These are phyloP conservation scores for Heliconius erato DNA, from an alignment of 2,888 invertebrate species.

Conservation along the genomic window DNA sequence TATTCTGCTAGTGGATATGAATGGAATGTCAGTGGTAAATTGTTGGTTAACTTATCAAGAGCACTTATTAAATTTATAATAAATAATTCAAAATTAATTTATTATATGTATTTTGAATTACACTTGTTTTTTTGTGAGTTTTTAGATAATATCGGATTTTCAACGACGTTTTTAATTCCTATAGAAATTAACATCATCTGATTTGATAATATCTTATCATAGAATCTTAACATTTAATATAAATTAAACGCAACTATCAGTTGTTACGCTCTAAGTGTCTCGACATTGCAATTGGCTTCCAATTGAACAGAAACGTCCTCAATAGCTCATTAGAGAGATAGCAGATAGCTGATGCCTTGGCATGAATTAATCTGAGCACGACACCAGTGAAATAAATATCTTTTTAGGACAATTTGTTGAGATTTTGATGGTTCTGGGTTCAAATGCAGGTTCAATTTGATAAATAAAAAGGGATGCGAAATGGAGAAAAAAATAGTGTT, in stretches of 20 bases:
- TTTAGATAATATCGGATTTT: too few relatives aligned
- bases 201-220: not conserved
- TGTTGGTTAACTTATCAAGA: too few relatives aligned
- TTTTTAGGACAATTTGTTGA: not conserved
- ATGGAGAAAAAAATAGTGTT: too few relatives aligned
- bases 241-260: not conserved
- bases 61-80: too few relatives aligned
- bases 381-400: not conserved
- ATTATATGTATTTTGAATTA: too few relatives aligned
- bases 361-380: constrained; percentile 28
- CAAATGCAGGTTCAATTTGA: not conserved
- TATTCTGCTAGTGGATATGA: too few relatives aligned
- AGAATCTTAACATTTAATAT: not conserved
- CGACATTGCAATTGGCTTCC: constrained; percentile 11
- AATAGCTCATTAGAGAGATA: constrained; percentile 15
- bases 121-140: too few relatives aligned
- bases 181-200: not conserved
- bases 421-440: not conserved
- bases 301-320: constrained; percentile 27
- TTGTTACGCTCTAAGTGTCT: constrained; percentile 2
- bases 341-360: constrained; percentile 27
- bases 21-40: too few relatives aligned
- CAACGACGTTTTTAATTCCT: too few relatives aligned
- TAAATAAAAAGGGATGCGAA: too few relatives aligned
- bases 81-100: too few relatives aligned